Conservation (phyloP, 2,888 invertebrate genomes). For the Melanotus villosus region DNA sequence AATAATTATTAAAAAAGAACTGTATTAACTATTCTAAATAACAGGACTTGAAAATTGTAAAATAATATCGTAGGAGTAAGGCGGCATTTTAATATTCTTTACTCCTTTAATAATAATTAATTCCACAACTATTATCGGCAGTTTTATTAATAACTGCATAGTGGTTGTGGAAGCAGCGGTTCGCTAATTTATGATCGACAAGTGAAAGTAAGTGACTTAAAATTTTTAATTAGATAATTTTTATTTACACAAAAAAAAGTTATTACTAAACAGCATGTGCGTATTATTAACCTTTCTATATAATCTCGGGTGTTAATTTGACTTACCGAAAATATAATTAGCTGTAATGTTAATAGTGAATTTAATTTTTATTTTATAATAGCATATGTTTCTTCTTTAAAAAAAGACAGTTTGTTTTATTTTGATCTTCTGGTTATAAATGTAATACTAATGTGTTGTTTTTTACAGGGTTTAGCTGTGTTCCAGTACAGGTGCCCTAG, state of each 20-base stretch:
- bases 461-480: constrained; percentile 1
- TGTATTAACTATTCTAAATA: no score
- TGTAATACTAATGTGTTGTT: neutral
- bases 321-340: neutral
- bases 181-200: constrained; percentile 4
- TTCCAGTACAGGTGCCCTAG: neutral
- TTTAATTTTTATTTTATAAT: constrained; percentile 5
- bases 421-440: neutral
- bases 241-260: neutral
- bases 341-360: constrained; percentile 6
- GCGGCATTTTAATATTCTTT: no score
- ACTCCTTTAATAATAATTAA: no score
- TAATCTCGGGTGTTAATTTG: constrained; percentile 1
- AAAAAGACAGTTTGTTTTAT: no score
- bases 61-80: no score
- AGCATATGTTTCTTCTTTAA: neutral
- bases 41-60: no score
- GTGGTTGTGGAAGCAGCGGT: neutral
- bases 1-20: no score
- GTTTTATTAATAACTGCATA: neutral
- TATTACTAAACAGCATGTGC: constrained; percentile 22
- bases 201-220: constrained; percentile 5
- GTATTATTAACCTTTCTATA: constrained; percentile 11
- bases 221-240: constrained; percentile 8
- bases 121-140: neutral